These are phyloP conservation scores for Loriculus beryllinus DNA, from an alignment of 2,797 vertebrate species.

Conservation along the genomic window DNA sequence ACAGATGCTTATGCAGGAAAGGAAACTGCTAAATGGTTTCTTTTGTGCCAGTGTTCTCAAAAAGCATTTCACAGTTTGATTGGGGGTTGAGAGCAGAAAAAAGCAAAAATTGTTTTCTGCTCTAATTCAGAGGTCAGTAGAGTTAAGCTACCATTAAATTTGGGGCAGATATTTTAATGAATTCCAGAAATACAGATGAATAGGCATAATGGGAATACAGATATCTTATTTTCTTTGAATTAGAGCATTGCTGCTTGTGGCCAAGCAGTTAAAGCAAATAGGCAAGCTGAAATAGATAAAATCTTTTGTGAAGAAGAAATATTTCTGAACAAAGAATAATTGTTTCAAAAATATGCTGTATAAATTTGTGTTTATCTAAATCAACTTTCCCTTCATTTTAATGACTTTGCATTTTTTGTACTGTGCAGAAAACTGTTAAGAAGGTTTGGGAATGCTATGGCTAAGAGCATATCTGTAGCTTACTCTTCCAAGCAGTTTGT, in stretches of 20 bases:
- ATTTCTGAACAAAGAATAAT: neutral
- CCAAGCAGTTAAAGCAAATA: neutral
- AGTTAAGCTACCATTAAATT: slow-evolving; percentile 28
- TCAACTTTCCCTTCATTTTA: neutral
- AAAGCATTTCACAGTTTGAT: slow-evolving; percentile 5
- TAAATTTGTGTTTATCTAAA: neutral
- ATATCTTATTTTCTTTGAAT: slow-evolving; percentile 2
- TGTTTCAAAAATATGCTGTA: neutral
- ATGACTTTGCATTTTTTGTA: neutral
- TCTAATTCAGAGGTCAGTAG: slow-evolving; percentile 9
- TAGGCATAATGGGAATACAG: neutral
- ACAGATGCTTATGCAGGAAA: slow-evolving; percentile 18
- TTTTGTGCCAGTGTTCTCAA: neutral
- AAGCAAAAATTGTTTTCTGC: neutral
- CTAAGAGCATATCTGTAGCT: neutral
- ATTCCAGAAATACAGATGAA: neutral
- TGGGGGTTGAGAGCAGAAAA: neutral
- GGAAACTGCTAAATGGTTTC: neutral
- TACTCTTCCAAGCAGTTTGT: neutral
- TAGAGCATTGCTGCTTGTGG: neutral
- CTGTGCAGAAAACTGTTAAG: neutral
- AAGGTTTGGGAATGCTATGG: neutral
- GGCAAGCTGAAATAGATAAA: neutral
- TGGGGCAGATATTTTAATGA: neutral
- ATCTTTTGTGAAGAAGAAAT: neutral